Percentiles rank a stretch among this genome's conserved stretches.
Conservation (phyloP, 2,797 vertebrate genomes). For the Liparis tanakae region DNA sequence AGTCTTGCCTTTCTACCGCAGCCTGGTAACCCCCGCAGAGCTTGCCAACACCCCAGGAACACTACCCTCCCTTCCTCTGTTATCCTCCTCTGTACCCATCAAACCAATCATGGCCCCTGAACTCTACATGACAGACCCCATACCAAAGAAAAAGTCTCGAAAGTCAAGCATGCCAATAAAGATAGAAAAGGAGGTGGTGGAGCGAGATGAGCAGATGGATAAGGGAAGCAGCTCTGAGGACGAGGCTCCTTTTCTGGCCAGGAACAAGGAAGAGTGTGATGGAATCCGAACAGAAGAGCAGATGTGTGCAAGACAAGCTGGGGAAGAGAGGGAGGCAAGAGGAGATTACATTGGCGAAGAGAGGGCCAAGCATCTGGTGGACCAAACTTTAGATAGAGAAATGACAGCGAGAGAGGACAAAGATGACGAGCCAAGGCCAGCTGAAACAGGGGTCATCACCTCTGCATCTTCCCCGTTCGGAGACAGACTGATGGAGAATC, state of each 20-base stretch:
- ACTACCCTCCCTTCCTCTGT: conserved; percentile 90
- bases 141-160: conserved; percentile 97
- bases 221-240: conserved; percentile 87
- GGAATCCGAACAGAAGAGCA: conserved; percentile 58
- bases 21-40: conserved; percentile 93
- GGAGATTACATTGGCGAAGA: conserved; percentile 62
- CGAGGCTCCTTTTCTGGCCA: conserved; percentile 78
- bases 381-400: conserved; percentile 70
- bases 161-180: conserved; percentile 99
- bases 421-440: conserved; percentile 61
- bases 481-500: conserved; percentile 52
- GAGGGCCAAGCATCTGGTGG: conserved; percentile 72
- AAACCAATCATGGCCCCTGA: conserved; percentile 82
- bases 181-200: conserved; percentile 91
- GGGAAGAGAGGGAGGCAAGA: conserved; percentile 57
- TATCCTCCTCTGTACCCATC: conserved; percentile 90
- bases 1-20: conserved; percentile 95
- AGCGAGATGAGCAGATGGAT: conserved; percentile 76
- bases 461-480: conserved; percentile 55
- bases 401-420: conserved; percentile 66
- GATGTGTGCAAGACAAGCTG: conserved; percentile 56
- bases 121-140: conserved; percentile 76
- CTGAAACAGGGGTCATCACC: conserved; percentile 76
- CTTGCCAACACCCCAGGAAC: conserved; percentile 93
- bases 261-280: conserved; percentile 81